Evolutionary conservation across 2,113 vertebrate genomes (phyloP).

Genomic region (Hassar affinis): DNA sequence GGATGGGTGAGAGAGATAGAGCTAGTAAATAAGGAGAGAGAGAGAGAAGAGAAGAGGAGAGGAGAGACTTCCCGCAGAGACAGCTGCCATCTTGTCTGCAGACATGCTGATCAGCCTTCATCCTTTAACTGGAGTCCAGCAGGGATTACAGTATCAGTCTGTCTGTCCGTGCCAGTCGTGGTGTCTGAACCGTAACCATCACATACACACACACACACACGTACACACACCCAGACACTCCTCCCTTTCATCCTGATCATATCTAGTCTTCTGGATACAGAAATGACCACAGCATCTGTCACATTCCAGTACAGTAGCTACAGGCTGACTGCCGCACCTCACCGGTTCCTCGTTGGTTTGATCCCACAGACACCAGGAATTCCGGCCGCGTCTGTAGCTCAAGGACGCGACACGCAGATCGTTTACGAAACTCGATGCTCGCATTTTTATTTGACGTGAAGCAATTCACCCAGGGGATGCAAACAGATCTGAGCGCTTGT

Average conservation of each 20-base stretch:
- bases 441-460: slow-evolving; percentile 33
- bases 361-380: slow-evolving; percentile 29
- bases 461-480: slow-evolving; percentile 13
- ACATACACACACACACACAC: slow-evolving; percentile 25
- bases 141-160: slow-evolving; percentile 47
- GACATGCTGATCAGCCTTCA: slow-evolving; percentile 37
- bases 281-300: slow-evolving; percentile 47
- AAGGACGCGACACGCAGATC: slow-evolving; percentile 23
- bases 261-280: slow-evolving; percentile 48
- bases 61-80: slow-evolving; percentile 41
- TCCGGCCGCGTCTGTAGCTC: slow-evolving; percentile 51
- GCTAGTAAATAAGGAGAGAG: background rate
- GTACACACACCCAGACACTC: slow-evolving; percentile 9
- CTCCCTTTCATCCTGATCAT: background rate
- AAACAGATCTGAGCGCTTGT: slow-evolving; percentile 6
- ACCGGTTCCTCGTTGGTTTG: slow-evolving; percentile 10
- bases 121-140: slow-evolving; percentile 50
- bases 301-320: slow-evolving; percentile 15
- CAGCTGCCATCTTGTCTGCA: slow-evolving; percentile 65
- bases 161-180: slow-evolving; percentile 57
- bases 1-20: slow-evolving; percentile 41
- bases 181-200: slow-evolving; percentile 54
- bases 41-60: background rate
- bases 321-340: background rate
- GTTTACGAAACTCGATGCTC: slow-evolving; percentile 51